These are phyloP conservation scores for Dipus sagitta DNA, from an alignment of 2,797 vertebrate genomes.

Conservation along the genomic window DNA sequence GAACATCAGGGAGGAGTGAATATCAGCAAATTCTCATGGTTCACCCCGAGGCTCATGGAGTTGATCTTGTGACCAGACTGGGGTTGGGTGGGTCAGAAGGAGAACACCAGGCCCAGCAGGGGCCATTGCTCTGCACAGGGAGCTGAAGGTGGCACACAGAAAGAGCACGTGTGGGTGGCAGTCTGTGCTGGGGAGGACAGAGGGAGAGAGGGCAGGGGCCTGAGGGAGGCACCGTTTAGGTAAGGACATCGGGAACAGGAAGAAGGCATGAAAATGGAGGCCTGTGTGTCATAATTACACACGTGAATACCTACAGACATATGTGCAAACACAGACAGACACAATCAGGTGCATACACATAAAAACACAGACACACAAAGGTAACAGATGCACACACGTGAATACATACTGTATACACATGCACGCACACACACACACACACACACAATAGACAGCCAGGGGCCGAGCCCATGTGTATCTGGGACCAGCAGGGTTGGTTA, in stretches of 20 bases:
- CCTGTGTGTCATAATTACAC: rapidly evolving
- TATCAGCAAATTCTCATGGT: too few species aligned
- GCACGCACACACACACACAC: too few species aligned
- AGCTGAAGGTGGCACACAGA: too few species aligned
- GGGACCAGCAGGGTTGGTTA: background rate
- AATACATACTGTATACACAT: rapidly evolving
- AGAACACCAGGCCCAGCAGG: background rate
- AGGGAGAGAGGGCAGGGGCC: background rate
- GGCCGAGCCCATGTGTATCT: background rate
- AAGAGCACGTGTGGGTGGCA: too few species aligned
- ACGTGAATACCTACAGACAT: background rate
- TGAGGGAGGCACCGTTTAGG: background rate
- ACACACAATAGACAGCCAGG: too few species aligned
- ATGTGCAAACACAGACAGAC: background rate
- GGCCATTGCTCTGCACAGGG: too few species aligned
- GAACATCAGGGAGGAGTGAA: background rate
- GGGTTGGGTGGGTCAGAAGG: background rate
- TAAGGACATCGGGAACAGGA: background rate
- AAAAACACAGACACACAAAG: background rate
- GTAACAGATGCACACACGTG: background rate
- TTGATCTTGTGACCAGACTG: too few species aligned
- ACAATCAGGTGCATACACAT: background rate
- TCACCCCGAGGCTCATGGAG: too few species aligned
- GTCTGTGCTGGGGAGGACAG: too few species aligned
- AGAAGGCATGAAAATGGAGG: background rate